Evolutionary conservation across 2,113 vertebrate species (phyloP), one percentile per base, ranked within the genome.

Genomic region (Protobothrops mucrosquamatus): DNA sequence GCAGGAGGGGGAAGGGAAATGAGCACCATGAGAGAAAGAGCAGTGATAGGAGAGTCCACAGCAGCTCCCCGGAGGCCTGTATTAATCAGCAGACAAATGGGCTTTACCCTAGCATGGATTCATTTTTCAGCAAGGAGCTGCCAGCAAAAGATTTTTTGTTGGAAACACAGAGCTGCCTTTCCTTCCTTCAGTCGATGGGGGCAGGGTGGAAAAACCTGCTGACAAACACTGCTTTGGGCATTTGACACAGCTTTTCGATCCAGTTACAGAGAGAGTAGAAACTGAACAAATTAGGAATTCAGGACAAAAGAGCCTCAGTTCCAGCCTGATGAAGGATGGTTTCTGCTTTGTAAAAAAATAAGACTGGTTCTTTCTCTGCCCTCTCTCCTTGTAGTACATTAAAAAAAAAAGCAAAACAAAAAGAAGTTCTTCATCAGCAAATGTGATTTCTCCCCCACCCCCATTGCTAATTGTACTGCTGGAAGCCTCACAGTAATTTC

Each of bases 171-270:
- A 94, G 94, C 93, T 90, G 94, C 93, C 95, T 94, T 96, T 96
- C 94, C 88, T 91, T 94, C 93, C 94, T 97, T 97, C 96, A 97
- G 94, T 95, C 90, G 94, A 92, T 97, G 97, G 96, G 96, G 97
- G 96, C 96, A 93, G 94, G 96, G 95, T 90, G 91, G 93, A 93
- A 94, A 94, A 94, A 91, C 94, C 95, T 97, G 96, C 97, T 97
- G 97, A 98, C 96, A 97, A 98, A 98, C 96, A 97, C 93, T 93
- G 96, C 97, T 97, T 96, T 98, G 96, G 97, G 96, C 96, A 95
- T 98, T 97, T 97, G 97, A 98, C 97, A 97, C 94, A 95, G 92
- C 93, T 96, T 97, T 97, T 97, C 97, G 95, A 97, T 98, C 96
- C 97, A 97, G 96, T 96, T 97, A 96, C 94, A 97, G 95, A 95